Evolutionary conservation across 2,797 vertebrate genomes (phyloP).

Genomic region (Scolopax rusticola): DNA sequence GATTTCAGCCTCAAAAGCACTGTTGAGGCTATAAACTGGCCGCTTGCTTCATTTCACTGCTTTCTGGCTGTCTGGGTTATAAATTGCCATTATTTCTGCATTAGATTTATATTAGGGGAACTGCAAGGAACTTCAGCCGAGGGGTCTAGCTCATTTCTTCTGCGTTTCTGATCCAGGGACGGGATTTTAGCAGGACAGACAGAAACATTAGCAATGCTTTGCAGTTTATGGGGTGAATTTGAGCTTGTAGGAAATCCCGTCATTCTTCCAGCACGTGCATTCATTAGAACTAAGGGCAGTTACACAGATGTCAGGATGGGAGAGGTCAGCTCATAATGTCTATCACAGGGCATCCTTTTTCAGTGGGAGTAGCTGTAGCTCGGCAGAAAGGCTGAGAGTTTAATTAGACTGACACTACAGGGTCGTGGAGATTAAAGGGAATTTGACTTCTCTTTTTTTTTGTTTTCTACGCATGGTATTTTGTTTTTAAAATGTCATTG

Average conservation of each 20-base stretch:
- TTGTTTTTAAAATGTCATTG: constrained; percentile 47
- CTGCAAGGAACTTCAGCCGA: background rate
- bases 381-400: background rate
- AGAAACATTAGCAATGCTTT: constrained; percentile 17
- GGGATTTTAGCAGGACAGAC: constrained; percentile 23
- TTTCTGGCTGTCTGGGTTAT: background rate
- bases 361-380: background rate
- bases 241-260: constrained; percentile 50
- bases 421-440: constrained; percentile 18
- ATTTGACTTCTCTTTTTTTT: background rate
- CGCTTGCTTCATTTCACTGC: background rate
- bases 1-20: background rate
- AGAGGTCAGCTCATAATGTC: constrained; percentile 1
- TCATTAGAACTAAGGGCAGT: constrained; percentile 8
- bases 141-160: constrained; percentile 14
- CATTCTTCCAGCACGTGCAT: background rate
- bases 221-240: constrained; percentile 51
- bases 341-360: background rate
- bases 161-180: background rate
- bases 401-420: background rate
- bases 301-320: background rate
- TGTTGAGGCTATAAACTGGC: background rate
- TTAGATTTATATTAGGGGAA: background rate
- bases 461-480: background rate
- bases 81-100: background rate